phyloP scores from a whole-genome alignment of 2,888 invertebrate genomes.

The Empis livida region DNA sequence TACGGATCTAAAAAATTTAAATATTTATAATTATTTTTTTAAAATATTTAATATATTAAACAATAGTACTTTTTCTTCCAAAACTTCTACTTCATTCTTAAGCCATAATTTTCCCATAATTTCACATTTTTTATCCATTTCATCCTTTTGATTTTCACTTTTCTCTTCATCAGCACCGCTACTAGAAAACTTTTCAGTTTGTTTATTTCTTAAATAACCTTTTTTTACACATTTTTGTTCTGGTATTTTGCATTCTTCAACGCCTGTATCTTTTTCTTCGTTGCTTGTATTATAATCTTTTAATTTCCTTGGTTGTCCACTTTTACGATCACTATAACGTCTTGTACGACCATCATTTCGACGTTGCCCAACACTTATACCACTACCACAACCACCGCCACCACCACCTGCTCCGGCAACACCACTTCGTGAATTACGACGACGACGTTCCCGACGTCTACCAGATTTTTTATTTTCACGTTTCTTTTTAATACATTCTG shows the following conservation, averaged over 20 bases:
- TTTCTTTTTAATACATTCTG: constrained; percentile 31
- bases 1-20: constrained; percentile 20
- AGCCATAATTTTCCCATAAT: constrained; percentile 83
- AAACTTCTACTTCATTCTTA: constrained; percentile 71
- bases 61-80: constrained; percentile 58
- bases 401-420: constrained; percentile 14
- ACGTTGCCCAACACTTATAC: constrained; percentile 22
- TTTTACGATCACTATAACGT: constrained; percentile 32
- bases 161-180: constrained; percentile 34
- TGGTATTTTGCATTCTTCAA: constrained; percentile 27
- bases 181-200: constrained; percentile 32
- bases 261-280: constrained; percentile 32
- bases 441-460: constrained; percentile 26
- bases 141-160: constrained; percentile 20
- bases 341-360: constrained; percentile 31
- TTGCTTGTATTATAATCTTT: constrained; percentile 27
- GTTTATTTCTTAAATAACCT: constrained; percentile 32
- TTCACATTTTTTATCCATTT: constrained; percentile 29
- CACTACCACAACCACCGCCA: constrained; percentile 13
- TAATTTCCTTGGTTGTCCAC: constrained; percentile 31
- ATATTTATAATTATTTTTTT: background rate
- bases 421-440: constrained; percentile 8
- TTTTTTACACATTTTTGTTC: constrained; percentile 27
- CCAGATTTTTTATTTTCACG: constrained; percentile 31
- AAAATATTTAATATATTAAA: background rate